A percentile compares a stretch with the other conserved stretches of the same genome.
Evolutionary conservation across 1,140 invertebrate species (phyloP).

Genomic region (Drosophila punjabiensis): DNA sequence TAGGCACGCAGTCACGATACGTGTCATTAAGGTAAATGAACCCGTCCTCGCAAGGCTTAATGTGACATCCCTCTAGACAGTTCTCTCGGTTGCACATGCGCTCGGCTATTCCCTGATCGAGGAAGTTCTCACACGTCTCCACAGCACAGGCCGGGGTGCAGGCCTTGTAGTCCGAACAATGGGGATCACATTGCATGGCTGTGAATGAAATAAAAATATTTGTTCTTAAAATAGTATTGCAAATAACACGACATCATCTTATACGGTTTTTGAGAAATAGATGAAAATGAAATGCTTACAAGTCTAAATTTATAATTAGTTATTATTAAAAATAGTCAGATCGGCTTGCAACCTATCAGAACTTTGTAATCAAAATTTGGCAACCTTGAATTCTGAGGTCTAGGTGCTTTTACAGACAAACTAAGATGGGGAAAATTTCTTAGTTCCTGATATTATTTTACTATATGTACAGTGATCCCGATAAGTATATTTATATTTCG

Average conservation of each 20-base stretch:
- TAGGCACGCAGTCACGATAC: slow-evolving; percentile 90
- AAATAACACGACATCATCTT: background rate
- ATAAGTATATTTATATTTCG: background rate
- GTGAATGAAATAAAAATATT: slow-evolving; percentile 13
- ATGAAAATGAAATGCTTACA: background rate
- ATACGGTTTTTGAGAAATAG: too few relatives aligned
- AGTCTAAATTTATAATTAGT: background rate
- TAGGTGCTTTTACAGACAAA: too few relatives aligned
- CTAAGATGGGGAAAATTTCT: background rate
- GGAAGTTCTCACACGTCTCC: slow-evolving; percentile 93
- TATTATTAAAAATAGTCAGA: background rate
- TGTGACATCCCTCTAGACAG: slow-evolving; percentile 90
- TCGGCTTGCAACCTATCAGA: background rate
- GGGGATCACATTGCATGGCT: slow-evolving; percentile 95
- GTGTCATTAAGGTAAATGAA: slow-evolving; percentile 90
- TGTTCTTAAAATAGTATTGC: background rate
- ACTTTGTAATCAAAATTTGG: background rate
- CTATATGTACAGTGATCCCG: background rate
- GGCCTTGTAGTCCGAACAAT: slow-evolving; percentile 91
- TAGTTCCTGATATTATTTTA: background rate
- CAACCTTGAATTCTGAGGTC: background rate
- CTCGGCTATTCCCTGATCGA: slow-evolving; percentile 87
- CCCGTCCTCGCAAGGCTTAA: slow-evolving; percentile 90
- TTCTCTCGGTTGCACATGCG: slow-evolving; percentile 90
- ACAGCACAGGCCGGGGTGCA: slow-evolving; percentile 93